Percentiles rank a stretch among this genome's conserved stretches.
phyloP scores from a whole-genome alignment of 2,113 vertebrate species.

The Lepus europaeus region DNA sequence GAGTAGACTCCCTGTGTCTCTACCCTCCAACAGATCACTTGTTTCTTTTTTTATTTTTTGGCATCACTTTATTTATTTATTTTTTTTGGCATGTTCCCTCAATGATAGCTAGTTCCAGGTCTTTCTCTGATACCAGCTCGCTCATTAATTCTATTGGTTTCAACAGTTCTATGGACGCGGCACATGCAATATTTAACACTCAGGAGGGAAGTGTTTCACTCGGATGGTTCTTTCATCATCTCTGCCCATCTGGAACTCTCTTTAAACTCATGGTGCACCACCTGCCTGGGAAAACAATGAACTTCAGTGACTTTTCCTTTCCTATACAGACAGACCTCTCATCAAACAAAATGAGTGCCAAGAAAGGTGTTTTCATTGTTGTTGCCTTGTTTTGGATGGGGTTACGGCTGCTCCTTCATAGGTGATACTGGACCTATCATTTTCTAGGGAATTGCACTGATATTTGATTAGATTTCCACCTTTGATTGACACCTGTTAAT shows the following conservation, averaged over 20 bases:
- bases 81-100: constrained; percentile 66
- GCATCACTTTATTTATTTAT: constrained; percentile 42
- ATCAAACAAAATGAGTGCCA: neutral
- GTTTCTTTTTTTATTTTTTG: constrained; percentile 37
- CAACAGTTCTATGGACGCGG: constrained; percentile 74
- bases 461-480: constrained; percentile 82
- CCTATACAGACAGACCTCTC: neutral
- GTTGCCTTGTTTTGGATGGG: neutral
- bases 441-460: constrained; percentile 41
- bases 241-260: constrained; percentile 86
- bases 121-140: constrained; percentile 69
- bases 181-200: constrained; percentile 87
- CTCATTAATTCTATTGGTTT: constrained; percentile 85
- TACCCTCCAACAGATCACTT: constrained; percentile 6
- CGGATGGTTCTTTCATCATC: constrained; percentile 85
- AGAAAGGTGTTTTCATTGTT: neutral
- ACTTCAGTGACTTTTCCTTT: constrained; percentile 24
- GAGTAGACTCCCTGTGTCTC: accelerated
- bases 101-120: constrained; percentile 51
- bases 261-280: constrained; percentile 80
- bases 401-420: neutral
- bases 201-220: constrained; percentile 81
- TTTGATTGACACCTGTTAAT: constrained; percentile 88
- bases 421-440: constrained; percentile 53
- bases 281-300: constrained; percentile 84